Conservation (phyloP, 2,888 invertebrate genomes). For the Scaeva pyrastri region DNA sequence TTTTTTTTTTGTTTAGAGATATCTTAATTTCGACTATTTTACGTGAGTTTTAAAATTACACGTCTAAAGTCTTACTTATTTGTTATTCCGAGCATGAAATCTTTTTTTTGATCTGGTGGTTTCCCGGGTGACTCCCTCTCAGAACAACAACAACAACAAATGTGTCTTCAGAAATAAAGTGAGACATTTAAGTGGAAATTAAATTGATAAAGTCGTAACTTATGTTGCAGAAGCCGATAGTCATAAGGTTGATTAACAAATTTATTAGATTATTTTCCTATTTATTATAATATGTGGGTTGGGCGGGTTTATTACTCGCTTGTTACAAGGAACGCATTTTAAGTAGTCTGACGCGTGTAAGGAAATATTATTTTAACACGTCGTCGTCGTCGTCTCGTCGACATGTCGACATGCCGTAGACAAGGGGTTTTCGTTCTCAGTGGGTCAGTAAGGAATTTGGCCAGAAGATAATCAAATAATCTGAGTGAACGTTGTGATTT, state of each 20-base stretch:
- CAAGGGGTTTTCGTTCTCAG: conserved; percentile 2
- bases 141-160: background rate
- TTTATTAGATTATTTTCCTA: conserved; percentile 38
- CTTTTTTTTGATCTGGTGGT: background rate
- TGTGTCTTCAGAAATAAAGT: conserved; percentile 1
- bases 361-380: background rate
- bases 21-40: conserved; percentile 46
- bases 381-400: background rate
- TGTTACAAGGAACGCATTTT: conserved; percentile 23
- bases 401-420: too few relatives aligned
- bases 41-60: conserved; percentile 46
- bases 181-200: conserved; percentile 16
- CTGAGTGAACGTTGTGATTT: too few relatives aligned
- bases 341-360: conserved; percentile 41
- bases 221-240: background rate
- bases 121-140: conserved; percentile 55
- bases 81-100: conserved; percentile 38
- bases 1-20: conserved; percentile 36
- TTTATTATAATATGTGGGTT: background rate
- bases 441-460: conserved; percentile 26
- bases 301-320: too few relatives aligned
- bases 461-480: too few relatives aligned
- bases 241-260: conserved; percentile 25
- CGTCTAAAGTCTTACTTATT: conserved; percentile 42
- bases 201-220: background rate